Percentiles rank a stretch among this genome's conserved stretches.
Conservation (phyloP, 2,888 invertebrate species). For the Thymelicus lineola region DNA sequence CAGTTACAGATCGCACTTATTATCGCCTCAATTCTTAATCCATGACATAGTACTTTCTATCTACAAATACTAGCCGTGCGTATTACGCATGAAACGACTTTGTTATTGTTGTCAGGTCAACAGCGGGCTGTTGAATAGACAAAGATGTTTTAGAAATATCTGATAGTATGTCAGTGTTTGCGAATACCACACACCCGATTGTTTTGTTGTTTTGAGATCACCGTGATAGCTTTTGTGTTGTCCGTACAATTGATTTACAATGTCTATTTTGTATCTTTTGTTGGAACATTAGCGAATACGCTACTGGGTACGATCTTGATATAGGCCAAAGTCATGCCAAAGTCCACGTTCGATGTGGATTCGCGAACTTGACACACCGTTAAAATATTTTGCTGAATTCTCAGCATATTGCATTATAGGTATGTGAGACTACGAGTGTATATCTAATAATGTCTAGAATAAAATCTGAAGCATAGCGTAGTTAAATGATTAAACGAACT, state of each 20-base stretch:
- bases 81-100: slow-evolving; percentile 30
- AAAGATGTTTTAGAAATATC: slow-evolving; percentile 52
- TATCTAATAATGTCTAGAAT: no score
- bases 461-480: no score
- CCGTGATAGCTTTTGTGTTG: slow-evolving; percentile 1
- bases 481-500: no score
- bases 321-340: no score
- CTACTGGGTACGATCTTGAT: no score
- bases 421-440: no score
- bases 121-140: slow-evolving; percentile 45
- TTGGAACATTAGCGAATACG: neutral
- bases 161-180: slow-evolving; percentile 49
- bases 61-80: neutral
- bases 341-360: no score
- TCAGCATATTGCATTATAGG: no score
- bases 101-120: slow-evolving; percentile 47
- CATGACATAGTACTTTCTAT: neutral
- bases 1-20: no score
- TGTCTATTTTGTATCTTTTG: slow-evolving; percentile 12
- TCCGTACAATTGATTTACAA: slow-evolving; percentile 4
- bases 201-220: slow-evolving; percentile 25
- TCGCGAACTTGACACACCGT: no score
- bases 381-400: no score
- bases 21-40: no score
- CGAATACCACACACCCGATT: slow-evolving; percentile 40